phyloP scores from a whole-genome alignment of 2,888 invertebrate species.

The Conus canariensis region DNA sequence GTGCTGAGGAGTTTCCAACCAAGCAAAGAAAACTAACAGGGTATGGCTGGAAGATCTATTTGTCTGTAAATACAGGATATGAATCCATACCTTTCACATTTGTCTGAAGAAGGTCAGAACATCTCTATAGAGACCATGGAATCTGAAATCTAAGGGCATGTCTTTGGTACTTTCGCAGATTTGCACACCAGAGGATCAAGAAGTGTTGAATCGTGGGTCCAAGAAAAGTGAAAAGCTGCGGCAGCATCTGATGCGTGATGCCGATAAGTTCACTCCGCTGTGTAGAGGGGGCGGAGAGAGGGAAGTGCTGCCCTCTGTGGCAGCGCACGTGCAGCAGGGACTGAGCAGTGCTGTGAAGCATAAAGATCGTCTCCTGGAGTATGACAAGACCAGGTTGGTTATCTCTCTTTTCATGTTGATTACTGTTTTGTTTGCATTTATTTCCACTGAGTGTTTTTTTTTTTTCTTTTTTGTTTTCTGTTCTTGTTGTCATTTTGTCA shows the following conservation, averaged over 20 bases:
- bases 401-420: background rate
- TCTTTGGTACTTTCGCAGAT: constrained; percentile 79
- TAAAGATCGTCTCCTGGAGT: constrained; percentile 90
- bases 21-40: no score
- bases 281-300: constrained; percentile 38
- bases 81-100: no score
- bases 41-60: no score
- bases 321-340: constrained; percentile 76
- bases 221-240: constrained; percentile 85
- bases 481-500: no score
- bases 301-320: constrained; percentile 50
- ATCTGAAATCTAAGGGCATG: no score
- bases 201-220: constrained; percentile 84
- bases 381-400: constrained; percentile 87
- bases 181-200: constrained; percentile 87
- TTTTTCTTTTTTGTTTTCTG: background rate
- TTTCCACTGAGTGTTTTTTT: background rate
- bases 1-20: no score
- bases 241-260: constrained; percentile 83
- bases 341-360: constrained; percentile 88
- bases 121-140: no score
- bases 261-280: constrained; percentile 38
- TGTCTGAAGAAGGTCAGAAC: no score
- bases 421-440: background rate
- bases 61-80: no score